Base-by-base conservation (phyloP, 2,888 invertebrate genomes). In the Drosophila robusta region DNA sequence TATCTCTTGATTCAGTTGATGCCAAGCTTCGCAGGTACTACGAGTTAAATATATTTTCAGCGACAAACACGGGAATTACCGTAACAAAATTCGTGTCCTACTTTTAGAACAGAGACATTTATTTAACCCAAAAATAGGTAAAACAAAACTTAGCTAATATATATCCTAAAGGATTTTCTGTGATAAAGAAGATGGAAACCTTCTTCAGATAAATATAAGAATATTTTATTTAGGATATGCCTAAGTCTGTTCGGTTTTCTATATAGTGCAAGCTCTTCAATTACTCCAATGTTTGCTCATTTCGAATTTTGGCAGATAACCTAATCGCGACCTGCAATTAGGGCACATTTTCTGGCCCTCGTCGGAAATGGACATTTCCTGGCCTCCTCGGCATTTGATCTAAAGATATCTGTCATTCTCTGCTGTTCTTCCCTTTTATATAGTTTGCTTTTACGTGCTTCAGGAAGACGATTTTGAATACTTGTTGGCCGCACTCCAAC, bases 321-420 rank as follows among this genome's bases (percentile, higher is more conserved):
- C 38, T 57, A 44, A 63, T 63, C 49, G 11, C 1, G 3, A 32
- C 26, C 44, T 18, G 34, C 45, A 60, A 18, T 52, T 51, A 52
- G 29, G 49, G 36, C 36, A 12, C 3, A 1, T 12, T 34, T 11
- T 32, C 4, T 2, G 11, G 32, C 32, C 32, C 12, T 11, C 4
- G 11, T 12, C 3, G 34, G 4, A 12, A n/a, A 36, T 39, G 6
- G 16, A 46, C 38, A 32, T 16, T 7, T 18, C 29, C 18, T 11
- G 5, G 38, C 34, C 34, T 34, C 4, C 29, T 0, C 29, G 7
- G 2, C 26, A 1, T 26, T 0, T 8, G 29, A 9, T 29, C 29
- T 9, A 29, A 29, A 29, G 9, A 9, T 29, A 29, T 8, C 1
- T 29, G 0, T 29, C 2, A 29, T 34, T 12, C 4, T 34, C 12